Evolutionary conservation across 2,888 invertebrate genomes (phyloP), one percentile per base, ranked within the genome.

Genomic region (Eupithecia pulchellata): DNA sequence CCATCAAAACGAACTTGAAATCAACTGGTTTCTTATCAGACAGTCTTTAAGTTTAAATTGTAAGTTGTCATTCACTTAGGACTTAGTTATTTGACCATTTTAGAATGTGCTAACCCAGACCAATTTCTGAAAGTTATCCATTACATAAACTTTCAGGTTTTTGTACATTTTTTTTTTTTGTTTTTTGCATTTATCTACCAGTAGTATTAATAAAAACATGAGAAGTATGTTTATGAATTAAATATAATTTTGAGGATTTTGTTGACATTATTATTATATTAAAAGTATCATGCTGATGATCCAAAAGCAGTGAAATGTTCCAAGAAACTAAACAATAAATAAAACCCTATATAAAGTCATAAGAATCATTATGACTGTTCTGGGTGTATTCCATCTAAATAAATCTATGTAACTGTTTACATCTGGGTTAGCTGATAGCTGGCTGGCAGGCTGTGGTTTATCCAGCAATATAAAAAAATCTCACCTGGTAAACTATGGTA

Each of bases 401-500:
- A n/a, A n/a, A n/a, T n/a, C n/a, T n/a, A n/a, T n/a, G n/a, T n/a
- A n/a, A 17, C 29, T 57, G 17, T 6, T 57, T 57, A 47, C 3
- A 20, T 11, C 0, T 4, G 20, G 47, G 20, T 9, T 29, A 57
- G 29, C 6, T 29, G 2, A 57, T 57, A n/a, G n/a, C n/a, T n/a
- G n/a, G n/a, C n/a, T n/a, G n/a, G n/a, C n/a, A n/a, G n/a, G 57
- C n/a, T 29, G 52, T 52, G 52, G 42, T 9, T 20, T 47, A 20
- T 47, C 11, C 52, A 52, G 25, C 52, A 9, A 57, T 36, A 36
- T 25, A 36, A 30, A 11, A 4, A 11, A 13, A 27, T 80, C 86
- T 85, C 73, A 89, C 94, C 92, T 75, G 93, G 93, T 79, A 90
- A 78, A 67, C 89, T 89, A 78, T 93, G 91, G 82, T 92, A 94